Evolutionary conservation across 2,888 invertebrate species (phyloP).

Genomic region (Cheiracanthium punctorium): DNA sequence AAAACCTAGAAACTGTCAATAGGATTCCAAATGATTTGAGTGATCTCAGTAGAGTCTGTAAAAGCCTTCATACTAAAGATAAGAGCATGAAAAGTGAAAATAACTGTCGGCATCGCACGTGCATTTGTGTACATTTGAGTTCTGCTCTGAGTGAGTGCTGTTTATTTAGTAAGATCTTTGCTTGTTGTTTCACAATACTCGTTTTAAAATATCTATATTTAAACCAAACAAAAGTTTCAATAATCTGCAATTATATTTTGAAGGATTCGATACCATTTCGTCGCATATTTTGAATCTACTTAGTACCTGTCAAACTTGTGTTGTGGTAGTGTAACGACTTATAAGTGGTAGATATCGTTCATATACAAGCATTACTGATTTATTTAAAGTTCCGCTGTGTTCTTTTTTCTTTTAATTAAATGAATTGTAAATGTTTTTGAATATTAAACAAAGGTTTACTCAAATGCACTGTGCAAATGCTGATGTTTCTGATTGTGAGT

Average conservation of each 20-base stretch:
- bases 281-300: not conserved
- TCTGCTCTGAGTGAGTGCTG: not conserved
- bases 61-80: not conserved
- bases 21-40: conserved; percentile 12
- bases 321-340: too few relatives aligned
- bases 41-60: not conserved
- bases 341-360: too few relatives aligned
- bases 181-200: not conserved
- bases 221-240: too few relatives aligned
- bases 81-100: conserved; percentile 23
- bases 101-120: conserved; percentile 64
- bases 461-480: too few relatives aligned
- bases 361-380: too few relatives aligned
- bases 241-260: not conserved
- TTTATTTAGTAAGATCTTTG: not conserved
- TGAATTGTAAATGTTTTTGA: too few relatives aligned
- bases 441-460: too few relatives aligned
- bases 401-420: too few relatives aligned
- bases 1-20: conserved; percentile 1
- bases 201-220: not conserved
- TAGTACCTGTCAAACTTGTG: not conserved
- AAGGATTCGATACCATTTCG: not conserved
- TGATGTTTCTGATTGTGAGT: too few relatives aligned
- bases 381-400: too few relatives aligned
- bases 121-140: conserved; percentile 65